phyloP scores from a whole-genome alignment of 2,797 vertebrate species.

The Taenioides sp. region DNA sequence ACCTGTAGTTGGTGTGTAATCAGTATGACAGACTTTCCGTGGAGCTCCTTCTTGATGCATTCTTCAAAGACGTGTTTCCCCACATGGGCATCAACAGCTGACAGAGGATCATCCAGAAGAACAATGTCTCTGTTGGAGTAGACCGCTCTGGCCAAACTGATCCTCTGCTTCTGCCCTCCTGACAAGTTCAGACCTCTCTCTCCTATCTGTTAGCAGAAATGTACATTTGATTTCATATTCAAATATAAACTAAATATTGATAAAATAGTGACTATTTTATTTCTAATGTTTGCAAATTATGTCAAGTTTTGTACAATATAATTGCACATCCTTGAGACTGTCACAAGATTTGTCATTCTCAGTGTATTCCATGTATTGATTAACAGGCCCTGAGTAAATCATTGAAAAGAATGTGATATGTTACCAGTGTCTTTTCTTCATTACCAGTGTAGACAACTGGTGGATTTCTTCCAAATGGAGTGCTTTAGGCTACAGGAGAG shows the following conservation, averaged over 20 bases:
- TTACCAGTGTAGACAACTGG: too few species aligned
- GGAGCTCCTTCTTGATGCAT: slow-evolving; percentile 75
- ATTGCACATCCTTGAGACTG: too few species aligned
- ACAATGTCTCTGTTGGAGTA: slow-evolving; percentile 79
- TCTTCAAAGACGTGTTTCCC: slow-evolving; percentile 83
- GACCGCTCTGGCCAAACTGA: slow-evolving; percentile 79
- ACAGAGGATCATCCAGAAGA: slow-evolving; percentile 82
- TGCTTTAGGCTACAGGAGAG: not conserved
- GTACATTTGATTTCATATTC: not conserved
- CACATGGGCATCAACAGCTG: slow-evolving; percentile 79
- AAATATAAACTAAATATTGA: too few species aligned
- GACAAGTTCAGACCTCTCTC: slow-evolving; percentile 82
- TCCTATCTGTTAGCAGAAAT: slow-evolving; percentile 70
- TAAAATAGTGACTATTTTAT: not conserved
- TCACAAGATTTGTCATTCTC: too few species aligned
- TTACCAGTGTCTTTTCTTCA: too few species aligned
- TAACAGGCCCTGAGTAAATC: too few species aligned
- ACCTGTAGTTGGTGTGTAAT: slow-evolving; percentile 85
- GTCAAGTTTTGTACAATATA: too few species aligned
- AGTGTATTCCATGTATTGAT: too few species aligned
- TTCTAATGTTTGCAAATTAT: too few species aligned
- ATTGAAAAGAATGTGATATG: too few species aligned
- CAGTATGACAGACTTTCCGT: slow-evolving; percentile 76
- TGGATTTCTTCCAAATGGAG: too few species aligned
- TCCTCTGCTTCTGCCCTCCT: slow-evolving; percentile 83